These are phyloP conservation scores for Dendrolimus kikuchii DNA, from an alignment of 1,140 invertebrate species.

Conservation along the genomic window DNA sequence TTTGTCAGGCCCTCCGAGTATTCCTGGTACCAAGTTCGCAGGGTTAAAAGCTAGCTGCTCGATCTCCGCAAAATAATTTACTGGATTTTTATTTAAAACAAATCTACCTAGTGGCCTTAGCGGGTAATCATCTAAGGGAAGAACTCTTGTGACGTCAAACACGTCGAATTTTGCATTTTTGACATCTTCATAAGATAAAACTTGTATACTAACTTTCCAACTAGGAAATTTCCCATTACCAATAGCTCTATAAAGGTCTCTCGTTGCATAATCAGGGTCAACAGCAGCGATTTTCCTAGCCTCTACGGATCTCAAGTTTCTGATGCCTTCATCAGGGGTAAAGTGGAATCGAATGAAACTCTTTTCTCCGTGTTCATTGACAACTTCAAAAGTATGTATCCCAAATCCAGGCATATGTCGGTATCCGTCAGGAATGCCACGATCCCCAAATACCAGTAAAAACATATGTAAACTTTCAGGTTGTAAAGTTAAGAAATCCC, in stretches of 20 bases:
- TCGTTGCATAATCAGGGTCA: slow-evolving; percentile 81
- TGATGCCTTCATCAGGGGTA: slow-evolving; percentile 79
- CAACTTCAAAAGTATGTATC: slow-evolving; percentile 79
- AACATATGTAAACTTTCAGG: slow-evolving; percentile 83
- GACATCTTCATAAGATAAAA: slow-evolving; percentile 65
- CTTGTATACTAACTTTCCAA: slow-evolving; percentile 75
- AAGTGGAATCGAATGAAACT: slow-evolving; percentile 82
- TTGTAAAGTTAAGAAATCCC: slow-evolving; percentile 89
- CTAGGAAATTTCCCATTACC: slow-evolving; percentile 77
- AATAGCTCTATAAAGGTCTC: slow-evolving; percentile 84
- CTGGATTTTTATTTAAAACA: slow-evolving; percentile 85
- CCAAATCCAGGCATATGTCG: slow-evolving; percentile 78
- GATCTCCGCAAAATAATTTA: slow-evolving; percentile 88
- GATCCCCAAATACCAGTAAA: slow-evolving; percentile 78
- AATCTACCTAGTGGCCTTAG: slow-evolving; percentile 87
- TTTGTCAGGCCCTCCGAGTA: slow-evolving; percentile 87
- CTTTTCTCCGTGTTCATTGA: slow-evolving; percentile 72
- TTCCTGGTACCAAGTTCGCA: slow-evolving; percentile 86
- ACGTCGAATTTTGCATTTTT: slow-evolving; percentile 69
- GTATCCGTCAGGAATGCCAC: slow-evolving; percentile 89
- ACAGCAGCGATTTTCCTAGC: slow-evolving; percentile 73
- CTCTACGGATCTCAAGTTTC: slow-evolving; percentile 70
- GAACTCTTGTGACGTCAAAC: slow-evolving; percentile 81
- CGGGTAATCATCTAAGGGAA: slow-evolving; percentile 87
- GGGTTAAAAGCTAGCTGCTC: slow-evolving; percentile 91